phyloP scores from a whole-genome alignment of 2,113 vertebrate genomes.

The Hemicordylus capensis region DNA sequence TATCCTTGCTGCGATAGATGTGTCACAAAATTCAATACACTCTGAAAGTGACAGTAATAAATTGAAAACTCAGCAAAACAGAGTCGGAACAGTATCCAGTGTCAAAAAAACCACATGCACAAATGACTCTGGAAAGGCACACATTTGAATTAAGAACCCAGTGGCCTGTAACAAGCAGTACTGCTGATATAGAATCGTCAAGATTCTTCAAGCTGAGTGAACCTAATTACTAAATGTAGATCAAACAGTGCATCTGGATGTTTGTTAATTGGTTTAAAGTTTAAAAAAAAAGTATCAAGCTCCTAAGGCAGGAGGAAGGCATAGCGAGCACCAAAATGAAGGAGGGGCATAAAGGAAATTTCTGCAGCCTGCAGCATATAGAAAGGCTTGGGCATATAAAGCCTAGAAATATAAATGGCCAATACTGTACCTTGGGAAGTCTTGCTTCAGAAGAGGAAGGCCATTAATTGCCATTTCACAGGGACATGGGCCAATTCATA shows the following conservation, averaged over 20 bases:
- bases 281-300: background rate
- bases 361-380: no score
- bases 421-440: no score
- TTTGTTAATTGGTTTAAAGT: slow-evolving; percentile 20
- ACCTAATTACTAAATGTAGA: slow-evolving; percentile 10
- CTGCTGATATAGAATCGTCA: slow-evolving; percentile 7
- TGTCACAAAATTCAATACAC: slow-evolving; percentile 54
- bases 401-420: no score
- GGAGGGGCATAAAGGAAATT: background rate
- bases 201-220: background rate
- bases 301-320: background rate
- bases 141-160: slow-evolving; percentile 47
- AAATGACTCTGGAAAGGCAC: slow-evolving; percentile 37
- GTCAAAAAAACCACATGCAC: slow-evolving; percentile 43
- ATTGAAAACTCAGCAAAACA: slow-evolving; percentile 59
- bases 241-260: slow-evolving; percentile 2
- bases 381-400: background rate
- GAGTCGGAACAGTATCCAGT: slow-evolving; percentile 43
- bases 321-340: background rate
- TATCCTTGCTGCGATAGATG: slow-evolving; percentile 50
- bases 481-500: background rate
- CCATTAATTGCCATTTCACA: background rate
- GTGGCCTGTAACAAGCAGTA: slow-evolving; percentile 36
- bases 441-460: no score
- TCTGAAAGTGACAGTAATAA: slow-evolving; percentile 54